phyloP scores from a whole-genome alignment of 2,888 invertebrate species.

The Drosophila villosipedis region DNA sequence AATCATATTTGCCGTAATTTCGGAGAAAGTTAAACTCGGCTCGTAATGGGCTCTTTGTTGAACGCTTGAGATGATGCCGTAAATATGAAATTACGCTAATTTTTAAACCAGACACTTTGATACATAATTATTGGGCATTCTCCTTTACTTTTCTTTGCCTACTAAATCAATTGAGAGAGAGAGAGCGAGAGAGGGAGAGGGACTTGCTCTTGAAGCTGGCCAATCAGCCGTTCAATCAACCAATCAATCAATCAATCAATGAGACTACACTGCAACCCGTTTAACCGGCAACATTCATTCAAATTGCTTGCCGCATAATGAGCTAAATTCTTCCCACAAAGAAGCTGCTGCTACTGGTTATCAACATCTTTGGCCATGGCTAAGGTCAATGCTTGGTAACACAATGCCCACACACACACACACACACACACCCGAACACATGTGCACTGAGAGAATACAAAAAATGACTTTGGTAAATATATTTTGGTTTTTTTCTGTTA shows the following conservation, averaged over 20 bases:
- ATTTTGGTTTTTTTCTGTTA: not conserved
- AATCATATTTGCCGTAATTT: slow-evolving; percentile 35
- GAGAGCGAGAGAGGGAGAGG: not conserved
- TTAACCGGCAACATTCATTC: slow-evolving; percentile 41
- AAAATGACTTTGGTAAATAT: not conserved
- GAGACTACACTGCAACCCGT: slow-evolving; percentile 29
- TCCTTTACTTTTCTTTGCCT: slow-evolving; percentile 23
- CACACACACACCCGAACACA: slow-evolving; percentile 1
- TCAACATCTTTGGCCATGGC: slow-evolving; percentile 50
- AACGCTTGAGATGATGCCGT: slow-evolving; percentile 43
- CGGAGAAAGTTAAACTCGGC: slow-evolving; percentile 44
- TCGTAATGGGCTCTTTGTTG: slow-evolving; percentile 33
- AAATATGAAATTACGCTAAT: slow-evolving; percentile 55
- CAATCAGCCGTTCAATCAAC: slow-evolving; percentile 26
- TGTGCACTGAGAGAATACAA: slow-evolving; percentile 8
- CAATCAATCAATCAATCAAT: slow-evolving; percentile 33
- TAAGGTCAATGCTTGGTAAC: slow-evolving; percentile 71
- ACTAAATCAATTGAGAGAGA: not conserved
- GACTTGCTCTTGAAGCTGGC: slow-evolving; percentile 9
- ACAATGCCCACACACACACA: slow-evolving; percentile 16
- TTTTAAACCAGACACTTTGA: slow-evolving; percentile 28
- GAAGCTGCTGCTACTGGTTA: slow-evolving; percentile 24
- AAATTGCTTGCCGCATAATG: slow-evolving; percentile 40
- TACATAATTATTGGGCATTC: slow-evolving; percentile 50
- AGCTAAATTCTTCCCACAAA: slow-evolving; percentile 39